phyloP scores from a whole-genome alignment of 2,888 invertebrate species.

The Synanthedon vespiformis region DNA sequence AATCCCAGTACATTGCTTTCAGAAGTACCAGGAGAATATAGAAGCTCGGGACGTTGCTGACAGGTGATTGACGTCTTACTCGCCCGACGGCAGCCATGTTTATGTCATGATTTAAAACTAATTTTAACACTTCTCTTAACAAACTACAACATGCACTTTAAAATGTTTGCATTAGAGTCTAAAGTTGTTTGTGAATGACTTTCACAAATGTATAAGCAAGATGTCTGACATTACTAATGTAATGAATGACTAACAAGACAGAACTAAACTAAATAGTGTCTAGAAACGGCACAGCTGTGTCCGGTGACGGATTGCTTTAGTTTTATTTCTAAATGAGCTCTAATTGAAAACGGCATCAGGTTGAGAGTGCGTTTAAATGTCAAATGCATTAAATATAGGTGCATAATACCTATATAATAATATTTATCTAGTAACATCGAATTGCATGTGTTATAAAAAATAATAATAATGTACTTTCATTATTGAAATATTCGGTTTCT shows the following conservation, averaged over 20 bases:
- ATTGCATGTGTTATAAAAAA: not conserved
- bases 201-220: slow-evolving; percentile 6
- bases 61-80: slow-evolving; percentile 69
- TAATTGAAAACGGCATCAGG: slow-evolving; percentile 57
- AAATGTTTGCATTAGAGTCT: not conserved
- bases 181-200: slow-evolving; percentile 11
- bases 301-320: slow-evolving; percentile 55
- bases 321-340: slow-evolving; percentile 65
- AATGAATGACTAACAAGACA: slow-evolving; percentile 68
- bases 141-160: slow-evolving; percentile 3
- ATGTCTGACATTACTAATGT: slow-evolving; percentile 57
- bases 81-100: slow-evolving; percentile 56
- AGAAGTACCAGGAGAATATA: slow-evolving; percentile 56
- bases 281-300: slow-evolving; percentile 65
- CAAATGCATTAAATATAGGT: not conserved
- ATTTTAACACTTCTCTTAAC: slow-evolving; percentile 8
- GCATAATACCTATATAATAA: not conserved
- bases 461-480: not conserved
- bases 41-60: slow-evolving; percentile 57
- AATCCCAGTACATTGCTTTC: slow-evolving; percentile 45
- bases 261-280: slow-evolving; percentile 63
- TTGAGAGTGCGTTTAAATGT: slow-evolving; percentile 35
- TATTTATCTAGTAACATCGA: too few relatives aligned
- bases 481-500: not conserved
- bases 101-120: slow-evolving; percentile 48